Evolutionary conservation across 53 echinoderm and acorn worm species (phyloP), one percentile per base, ranked within the genome.

Genomic region (Antedon mediterranea): DNA sequence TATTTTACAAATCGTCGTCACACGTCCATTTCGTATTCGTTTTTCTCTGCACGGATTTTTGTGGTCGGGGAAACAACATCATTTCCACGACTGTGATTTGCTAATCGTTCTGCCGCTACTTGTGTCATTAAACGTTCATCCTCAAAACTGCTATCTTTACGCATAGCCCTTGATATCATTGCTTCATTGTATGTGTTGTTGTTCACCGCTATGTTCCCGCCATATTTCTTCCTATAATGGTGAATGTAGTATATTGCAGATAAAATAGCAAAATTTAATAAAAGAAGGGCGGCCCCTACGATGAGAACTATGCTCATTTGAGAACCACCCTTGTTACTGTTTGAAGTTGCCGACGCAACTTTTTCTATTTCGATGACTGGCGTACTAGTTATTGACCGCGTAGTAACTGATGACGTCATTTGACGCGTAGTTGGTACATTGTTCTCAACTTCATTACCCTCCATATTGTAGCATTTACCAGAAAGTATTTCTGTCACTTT

Each of bases 291-390:
- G 30, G 88, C 91, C 1, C 97, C 97, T 30, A 89, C 88, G 31
- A 90, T 92, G 29, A 97, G 85, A n/a, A 97, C 97, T 76, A 91
- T 90, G 76, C 97, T 97, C 31, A 97, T 84, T 74, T 97, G 32
- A 13, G 76, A 3, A 33, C 33, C 34, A 31, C 32, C 34, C 0
- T 20, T 33, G 23, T 28, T n/a, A 6, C 23, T 32, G 13, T 30
- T 11, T 73, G 30, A 31, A 15, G 74, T 73, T 76, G 34, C 28
- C 0, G 76, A 33, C 18, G 76, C 34, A 32, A 33, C 26, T 13
- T 34, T 34, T 7, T 31, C 5, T 13, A 26, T 76, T 7, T 18
- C 5, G 32, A 11, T 76, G 7, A 0, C 8, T 33, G 15, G 32
- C 28, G 28, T 7, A 7, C 3, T 34, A 76, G 76, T 76, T 13